Evolutionary conservation across 2,113 vertebrate genomes (phyloP), one percentile per base, ranked within the genome.

Genomic region (Euleptes europaea): DNA sequence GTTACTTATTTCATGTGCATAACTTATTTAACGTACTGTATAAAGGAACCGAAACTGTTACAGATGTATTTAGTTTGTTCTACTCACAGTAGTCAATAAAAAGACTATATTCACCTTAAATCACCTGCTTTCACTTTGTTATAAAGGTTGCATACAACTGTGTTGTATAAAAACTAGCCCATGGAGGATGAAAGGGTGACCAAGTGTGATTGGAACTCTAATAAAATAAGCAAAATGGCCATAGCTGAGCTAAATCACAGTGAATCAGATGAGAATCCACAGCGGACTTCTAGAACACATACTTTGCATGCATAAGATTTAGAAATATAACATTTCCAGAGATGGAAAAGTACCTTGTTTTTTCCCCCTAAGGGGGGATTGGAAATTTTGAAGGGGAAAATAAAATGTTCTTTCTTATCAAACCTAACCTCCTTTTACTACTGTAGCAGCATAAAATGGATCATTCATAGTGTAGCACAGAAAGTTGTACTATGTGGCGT

Each of bases 1-100:
- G 95, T 96, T 96, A 95, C 94, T 94, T 94, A 95, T 95, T 93
- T 95, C 93, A 94, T 87, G 88, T 94, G 94, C 92, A 95, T 97
- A 96, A 96, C 94, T 97, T 97, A 97, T 97, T 97, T 96, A 96
- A 96, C 95, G 95, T 96, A 92, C 95, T 96, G 94, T 96, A 97
- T 95, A 97, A 96, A 96, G 88, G 92, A 96, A 92, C 93, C 92
- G 89, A 80, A 95, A 94, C 95, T 93, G 94, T 94, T 96, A 95
- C 96, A 96, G 96, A 96, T 95, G 95, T 95, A 96, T 96, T 95
- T 96, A 97, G 96, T 97, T 97, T 97, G 96, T 96, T 97, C 95
- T 97, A 96, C 95, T 94, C 95, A 31, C 91, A 94, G 94, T 96
- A 96, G 96, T 96, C 95, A 97, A 97, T 97, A 96, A 97, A 96